Evolutionary conservation across 2,113 vertebrate species (phyloP).

Genomic region (Terrapene triunguis): DNA sequence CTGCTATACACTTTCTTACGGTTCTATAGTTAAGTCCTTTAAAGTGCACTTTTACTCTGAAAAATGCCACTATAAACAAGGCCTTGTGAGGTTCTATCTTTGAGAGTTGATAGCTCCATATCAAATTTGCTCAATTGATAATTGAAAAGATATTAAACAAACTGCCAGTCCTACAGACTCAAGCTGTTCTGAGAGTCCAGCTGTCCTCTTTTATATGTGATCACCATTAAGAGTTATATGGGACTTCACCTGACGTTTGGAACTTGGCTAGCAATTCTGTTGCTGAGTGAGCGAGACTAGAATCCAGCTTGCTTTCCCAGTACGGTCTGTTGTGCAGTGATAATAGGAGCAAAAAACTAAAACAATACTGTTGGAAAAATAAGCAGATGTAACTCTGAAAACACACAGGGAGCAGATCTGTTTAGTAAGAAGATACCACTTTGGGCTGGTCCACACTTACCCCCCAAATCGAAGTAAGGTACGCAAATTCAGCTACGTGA

Average conservation of each 20-base stretch:
- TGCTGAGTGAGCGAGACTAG: neutral
- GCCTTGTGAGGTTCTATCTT: rapidly evolving
- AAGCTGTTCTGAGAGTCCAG: neutral
- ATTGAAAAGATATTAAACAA: neutral
- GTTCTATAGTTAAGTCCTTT: neutral
- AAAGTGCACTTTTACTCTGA: neutral
- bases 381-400: neutral
- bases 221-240: neutral
- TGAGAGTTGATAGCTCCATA: neutral
- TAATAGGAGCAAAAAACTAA: slow-evolving; percentile 28
- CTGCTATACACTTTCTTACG: neutral
- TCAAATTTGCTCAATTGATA: neutral
- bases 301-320: neutral
- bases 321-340: slow-evolving; percentile 35
- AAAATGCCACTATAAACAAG: neutral
- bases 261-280: neutral
- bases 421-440: neutral
- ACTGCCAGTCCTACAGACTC: neutral
- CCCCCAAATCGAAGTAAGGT: too few species aligned
- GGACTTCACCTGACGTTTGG: neutral
- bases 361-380: slow-evolving; percentile 6
- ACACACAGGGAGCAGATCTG: neutral
- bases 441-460: too few species aligned
- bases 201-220: neutral
- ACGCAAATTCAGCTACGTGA: too few species aligned